Evolutionary conservation across 2,113 vertebrate genomes (phyloP).

Genomic region (Steatornis caripensis): DNA sequence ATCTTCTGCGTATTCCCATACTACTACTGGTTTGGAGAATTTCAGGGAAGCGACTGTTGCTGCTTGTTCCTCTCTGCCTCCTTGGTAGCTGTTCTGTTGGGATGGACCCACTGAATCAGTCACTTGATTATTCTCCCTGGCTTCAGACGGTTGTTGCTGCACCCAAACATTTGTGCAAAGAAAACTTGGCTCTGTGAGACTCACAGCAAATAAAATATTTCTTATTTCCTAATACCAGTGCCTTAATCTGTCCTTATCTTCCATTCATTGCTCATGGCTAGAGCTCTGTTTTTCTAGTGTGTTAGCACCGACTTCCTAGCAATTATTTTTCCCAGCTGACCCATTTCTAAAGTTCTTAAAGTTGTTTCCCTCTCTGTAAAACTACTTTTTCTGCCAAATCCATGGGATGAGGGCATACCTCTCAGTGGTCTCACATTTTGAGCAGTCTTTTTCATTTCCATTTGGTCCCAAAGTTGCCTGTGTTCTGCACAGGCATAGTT

Average conservation of each 20-base stretch:
- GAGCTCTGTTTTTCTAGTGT: neutral
- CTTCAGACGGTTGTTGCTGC: neutral
- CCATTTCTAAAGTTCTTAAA: conserved; percentile 36
- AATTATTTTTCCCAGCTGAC: conserved; percentile 23
- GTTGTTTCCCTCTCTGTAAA: neutral
- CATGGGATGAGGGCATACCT: neutral
- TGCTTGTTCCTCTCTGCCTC: neutral
- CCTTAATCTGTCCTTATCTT: neutral
- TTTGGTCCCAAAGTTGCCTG: conserved; percentile 39
- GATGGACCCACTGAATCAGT: neutral
- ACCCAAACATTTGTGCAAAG: neutral
- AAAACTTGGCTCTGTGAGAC: neutral
- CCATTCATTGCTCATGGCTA: neutral
- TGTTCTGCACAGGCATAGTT: neutral
- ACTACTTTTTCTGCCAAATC: neutral
- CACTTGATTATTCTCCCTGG: neutral
- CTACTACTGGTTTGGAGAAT: neutral
- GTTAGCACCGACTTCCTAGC: neutral
- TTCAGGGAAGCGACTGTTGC: neutral
- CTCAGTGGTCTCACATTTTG: conserved; percentile 7
- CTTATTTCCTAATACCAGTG: neutral
- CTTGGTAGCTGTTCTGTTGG: neutral
- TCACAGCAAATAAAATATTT: neutral
- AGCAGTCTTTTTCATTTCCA: neutral
- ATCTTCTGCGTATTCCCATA: neutral